Base-by-base conservation (phyloP, 2,888 invertebrate genomes). In the Dolomedes plantarius region DNA sequence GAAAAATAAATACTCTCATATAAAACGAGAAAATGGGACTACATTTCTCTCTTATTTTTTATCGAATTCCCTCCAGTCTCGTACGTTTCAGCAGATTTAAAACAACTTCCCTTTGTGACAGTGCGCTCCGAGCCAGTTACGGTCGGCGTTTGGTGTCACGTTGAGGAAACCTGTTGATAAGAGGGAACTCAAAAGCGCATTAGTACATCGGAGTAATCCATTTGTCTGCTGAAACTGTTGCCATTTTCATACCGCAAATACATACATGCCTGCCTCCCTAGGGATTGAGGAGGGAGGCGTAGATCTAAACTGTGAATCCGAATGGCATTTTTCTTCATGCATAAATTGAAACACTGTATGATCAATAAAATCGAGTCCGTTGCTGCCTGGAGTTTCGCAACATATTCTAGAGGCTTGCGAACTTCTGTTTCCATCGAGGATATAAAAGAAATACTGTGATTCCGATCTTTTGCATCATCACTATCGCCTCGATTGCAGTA, bases 151-250 rank as follows among this genome's bases (percentile, higher is more conserved):
- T 9, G 65, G 27, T 41, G 31, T 39, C 74, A 64, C 75, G 56
- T 69, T 69, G 76, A 46, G 81, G 64, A 65, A 71, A 83, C 82
- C 82, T 83, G 82, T 83, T 83, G 82, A 83, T 76, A 83, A n/a
- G 50, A 76, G 75, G 41, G 82, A 32, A 62, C 62, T 39, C 36
- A 76, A 50, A 71, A 76, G 75, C 71, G 46, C 82, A 83, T 83
- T 83, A 83, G 82, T 76, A 83, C 83, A 82, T 82, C 28, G 19
- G 82, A 72, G 76, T 83, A 76, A 83, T 79, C 82, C 76, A 83
- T 76, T 83, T 83, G 82, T 76, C 76, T 67, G 76, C 71, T 69
- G 76, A 46, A 83, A 83, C 76, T 83, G 82, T 83, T 46, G 76
- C 76, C 82, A 76, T 83, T 83, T 76, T 83, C 82, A 72, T 83